Conservation (phyloP, 92 coral and sea anemone species). For the Phenganax subtilis region DNA sequence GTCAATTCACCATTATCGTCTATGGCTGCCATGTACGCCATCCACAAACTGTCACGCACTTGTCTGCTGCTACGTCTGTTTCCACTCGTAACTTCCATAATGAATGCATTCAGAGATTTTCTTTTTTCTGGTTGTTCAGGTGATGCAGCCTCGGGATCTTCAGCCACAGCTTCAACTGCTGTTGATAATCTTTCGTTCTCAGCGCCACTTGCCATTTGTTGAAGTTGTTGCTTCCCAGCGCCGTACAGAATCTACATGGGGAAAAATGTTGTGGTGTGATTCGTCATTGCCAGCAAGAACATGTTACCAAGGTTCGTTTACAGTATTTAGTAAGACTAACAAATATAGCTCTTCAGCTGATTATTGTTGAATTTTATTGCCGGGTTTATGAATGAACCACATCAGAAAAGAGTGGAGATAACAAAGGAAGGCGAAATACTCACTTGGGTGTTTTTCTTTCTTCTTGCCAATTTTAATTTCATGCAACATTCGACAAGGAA, state of each 20-base stretch:
- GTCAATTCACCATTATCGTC: constrained; percentile 3
- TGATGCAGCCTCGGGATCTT: constrained; percentile 12
- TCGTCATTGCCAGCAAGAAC: background rate
- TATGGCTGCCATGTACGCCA: constrained; percentile 38
- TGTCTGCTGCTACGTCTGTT: constrained; percentile 39
- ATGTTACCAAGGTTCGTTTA: background rate
- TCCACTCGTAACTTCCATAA: constrained; percentile 32
- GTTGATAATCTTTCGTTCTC: background rate
- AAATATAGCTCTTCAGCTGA: background rate
- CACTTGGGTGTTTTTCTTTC: constrained; percentile 29
- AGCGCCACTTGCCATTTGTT: constrained; percentile 11
- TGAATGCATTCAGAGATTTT: constrained; percentile 18
- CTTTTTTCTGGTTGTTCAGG: constrained; percentile 11
- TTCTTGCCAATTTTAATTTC: constrained; percentile 50
- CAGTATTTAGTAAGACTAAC: background rate
- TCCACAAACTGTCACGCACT: constrained; percentile 40
- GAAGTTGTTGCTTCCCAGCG: constrained; percentile 33
- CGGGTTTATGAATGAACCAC: no score
- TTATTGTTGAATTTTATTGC: background rate
- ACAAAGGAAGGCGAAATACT: background rate
- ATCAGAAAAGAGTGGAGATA: no score
- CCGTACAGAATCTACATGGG: constrained; percentile 32
- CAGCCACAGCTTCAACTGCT: constrained; percentile 11
- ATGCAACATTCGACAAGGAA: constrained; percentile 69
- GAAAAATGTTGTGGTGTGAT: background rate